Conservation (phyloP, 2,888 invertebrate species). For the Drosophila setosimentum region DNA sequence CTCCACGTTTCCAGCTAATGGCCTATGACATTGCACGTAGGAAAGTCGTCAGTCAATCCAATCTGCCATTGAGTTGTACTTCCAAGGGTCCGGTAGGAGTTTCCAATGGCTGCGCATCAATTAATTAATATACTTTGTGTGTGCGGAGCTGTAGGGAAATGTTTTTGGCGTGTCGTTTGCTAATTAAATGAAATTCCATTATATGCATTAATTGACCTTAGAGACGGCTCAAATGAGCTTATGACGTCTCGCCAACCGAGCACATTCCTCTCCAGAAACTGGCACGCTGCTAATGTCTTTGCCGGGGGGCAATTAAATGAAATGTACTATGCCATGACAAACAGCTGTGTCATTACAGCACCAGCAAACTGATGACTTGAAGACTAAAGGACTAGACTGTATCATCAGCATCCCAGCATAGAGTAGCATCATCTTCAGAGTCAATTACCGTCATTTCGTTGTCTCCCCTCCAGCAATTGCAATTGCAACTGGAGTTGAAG, state of each 20-base stretch:
- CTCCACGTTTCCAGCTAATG: conserved; percentile 20
- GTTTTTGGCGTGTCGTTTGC: conserved; percentile 46
- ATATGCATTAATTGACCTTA: conserved; percentile 64
- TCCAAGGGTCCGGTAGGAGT: neutral
- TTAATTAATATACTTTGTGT: conserved; percentile 33
- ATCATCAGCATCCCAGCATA: conserved; percentile 31
- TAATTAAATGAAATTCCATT: conserved; percentile 78
- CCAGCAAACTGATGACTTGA: conserved; percentile 15
- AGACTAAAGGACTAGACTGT: conserved; percentile 6
- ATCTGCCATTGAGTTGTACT: neutral
- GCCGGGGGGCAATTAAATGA: conserved; percentile 55
- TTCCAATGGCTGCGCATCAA: conserved; percentile 33
- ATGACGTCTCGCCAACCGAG: neutral
- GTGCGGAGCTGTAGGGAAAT: neutral
- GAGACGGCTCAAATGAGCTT: conserved; percentile 34
- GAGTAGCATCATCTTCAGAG: conserved; percentile 60
- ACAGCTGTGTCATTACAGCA: conserved; percentile 60
- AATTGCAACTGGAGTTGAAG: conserved; percentile 23
- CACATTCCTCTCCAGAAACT: conserved; percentile 12
- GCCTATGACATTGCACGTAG: conserved; percentile 63
- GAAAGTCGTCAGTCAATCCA: conserved; percentile 45
- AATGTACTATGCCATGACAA: conserved; percentile 37
- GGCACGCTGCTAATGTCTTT: conserved; percentile 7
- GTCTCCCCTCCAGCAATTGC: conserved; percentile 12
- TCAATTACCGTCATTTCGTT: conserved; percentile 65